Evolutionary conservation across 1,140 invertebrate genomes (phyloP).

Genomic region (Stratiolaelaps scimitus): DNA sequence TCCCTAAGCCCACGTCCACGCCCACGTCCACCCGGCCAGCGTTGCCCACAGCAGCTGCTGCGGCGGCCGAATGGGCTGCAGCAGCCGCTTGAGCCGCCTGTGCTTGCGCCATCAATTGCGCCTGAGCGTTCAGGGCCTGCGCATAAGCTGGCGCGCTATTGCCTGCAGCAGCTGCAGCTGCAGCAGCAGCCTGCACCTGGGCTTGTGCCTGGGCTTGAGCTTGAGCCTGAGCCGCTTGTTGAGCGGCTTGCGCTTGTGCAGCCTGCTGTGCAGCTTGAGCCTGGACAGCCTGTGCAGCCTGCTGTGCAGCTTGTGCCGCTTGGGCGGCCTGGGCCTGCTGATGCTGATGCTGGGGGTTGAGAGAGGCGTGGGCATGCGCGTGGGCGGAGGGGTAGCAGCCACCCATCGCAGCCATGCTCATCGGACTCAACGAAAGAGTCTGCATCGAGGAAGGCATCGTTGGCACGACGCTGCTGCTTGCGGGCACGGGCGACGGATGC

Average conservation of each 20-base stretch:
- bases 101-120: slow-evolving; percentile 19
- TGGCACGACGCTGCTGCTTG: slow-evolving; percentile 28
- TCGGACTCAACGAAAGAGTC: slow-evolving; percentile 23
- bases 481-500: slow-evolving; percentile 28
- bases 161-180: no score
- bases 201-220: background rate
- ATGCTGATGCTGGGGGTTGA: no score
- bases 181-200: no score
- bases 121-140: slow-evolving; percentile 3
- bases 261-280: background rate
- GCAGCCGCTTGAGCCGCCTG: slow-evolving; percentile 7
- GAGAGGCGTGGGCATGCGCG: slow-evolving; percentile 20
- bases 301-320: no score
- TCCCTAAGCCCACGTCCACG: slow-evolving; percentile 19
- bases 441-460: slow-evolving; percentile 28
- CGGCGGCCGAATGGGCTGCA: slow-evolving; percentile 15
- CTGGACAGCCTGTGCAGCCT: background rate
- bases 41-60: slow-evolving; percentile 15
- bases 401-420: slow-evolving; percentile 27
- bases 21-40: slow-evolving; percentile 10
- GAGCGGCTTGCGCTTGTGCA: slow-evolving; percentile 15
- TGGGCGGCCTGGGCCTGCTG: no score
- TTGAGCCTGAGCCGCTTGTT: slow-evolving; percentile 11
- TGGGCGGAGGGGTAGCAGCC: slow-evolving; percentile 21
- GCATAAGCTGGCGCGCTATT: no score